Evolutionary conservation across 2,797 vertebrate species (phyloP).

Genomic region (Pangasius macronema): DNA sequence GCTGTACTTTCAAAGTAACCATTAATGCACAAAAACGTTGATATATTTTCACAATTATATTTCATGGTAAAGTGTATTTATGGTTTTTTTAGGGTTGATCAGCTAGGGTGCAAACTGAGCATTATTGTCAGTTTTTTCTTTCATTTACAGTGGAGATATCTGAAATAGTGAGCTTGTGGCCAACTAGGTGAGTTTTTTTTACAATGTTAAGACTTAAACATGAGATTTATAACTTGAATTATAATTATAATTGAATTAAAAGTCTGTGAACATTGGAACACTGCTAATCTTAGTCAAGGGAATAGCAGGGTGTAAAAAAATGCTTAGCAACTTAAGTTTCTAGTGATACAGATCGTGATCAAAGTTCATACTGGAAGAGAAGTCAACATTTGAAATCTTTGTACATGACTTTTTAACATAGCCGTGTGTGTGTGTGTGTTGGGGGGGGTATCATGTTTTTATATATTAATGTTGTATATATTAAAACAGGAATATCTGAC

Average conservation of each 20-base stretch:
- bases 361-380: constrained; percentile 33
- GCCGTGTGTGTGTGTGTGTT: background rate
- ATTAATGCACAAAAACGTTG: background rate
- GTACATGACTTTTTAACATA: background rate
- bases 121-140: background rate
- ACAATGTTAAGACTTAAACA: background rate
- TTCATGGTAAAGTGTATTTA: background rate
- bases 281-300: background rate
- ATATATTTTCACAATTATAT: background rate
- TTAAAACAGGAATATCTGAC: no score
- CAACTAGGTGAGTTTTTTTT: background rate
- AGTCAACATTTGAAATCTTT: background rate
- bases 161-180: background rate
- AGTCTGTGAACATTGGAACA: background rate
- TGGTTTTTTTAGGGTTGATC: background rate
- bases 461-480: no score
- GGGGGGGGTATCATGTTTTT: no score
- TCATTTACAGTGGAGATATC: background rate
- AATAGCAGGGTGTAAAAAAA: background rate
- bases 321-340: background rate
- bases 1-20: background rate
- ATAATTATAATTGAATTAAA: background rate
- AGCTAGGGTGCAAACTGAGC: background rate
- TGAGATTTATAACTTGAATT: background rate
- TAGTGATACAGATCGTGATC: background rate